Base-by-base conservation (phyloP, 2,888 invertebrate genomes). In the Phyllotreta striolata region DNA sequence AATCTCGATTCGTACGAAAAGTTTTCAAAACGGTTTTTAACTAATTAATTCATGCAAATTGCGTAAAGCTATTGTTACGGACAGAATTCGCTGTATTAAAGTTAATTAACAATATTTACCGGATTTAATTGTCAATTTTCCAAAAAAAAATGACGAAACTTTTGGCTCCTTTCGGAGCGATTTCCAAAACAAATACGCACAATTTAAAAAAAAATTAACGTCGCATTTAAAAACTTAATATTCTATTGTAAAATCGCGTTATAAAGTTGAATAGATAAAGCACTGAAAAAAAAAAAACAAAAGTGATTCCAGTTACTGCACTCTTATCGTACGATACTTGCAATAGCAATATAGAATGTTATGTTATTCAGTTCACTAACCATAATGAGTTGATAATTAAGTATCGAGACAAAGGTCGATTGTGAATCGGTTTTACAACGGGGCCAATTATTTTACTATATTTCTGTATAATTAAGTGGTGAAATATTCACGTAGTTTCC, bases 351-450 rank as follows among this genome's bases (percentile, higher is more conserved):
- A 14, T 47, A 9, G 8, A 47, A 24, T n/a, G 34, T 47, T 49
- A 49, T 49, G 47, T 49, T 49, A 49, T 49, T 49, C 34, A 49
- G 49, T 49, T 49, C 35, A 12, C 49, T 37, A n/a, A 6, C 49
- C 14, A 49, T 49, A 49, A 49, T 35, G 49, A 49, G 49, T 35
- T 49, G 49, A 49, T 49, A 49, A 49, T 49, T 49, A 49, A 49
- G 49, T 5, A 49, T 49, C 12, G 49, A 49, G 49, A 49, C 49
- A 49, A 49, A 49, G 49, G 49, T 35, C 49, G 49, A 35, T 34
- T 49, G 49, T 49, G 9, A 49, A 12, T 47, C 14, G 47, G 35
- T 49, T 49, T 49, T 49, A 49, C 34, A 49, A 35, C 49, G 34
- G 6, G 12, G 34, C 13, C 14, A 6, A 47, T 14, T 47, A 24